Base-by-base conservation (phyloP, 2,113 vertebrate species). In the Dromaius novaehollandiae region DNA sequence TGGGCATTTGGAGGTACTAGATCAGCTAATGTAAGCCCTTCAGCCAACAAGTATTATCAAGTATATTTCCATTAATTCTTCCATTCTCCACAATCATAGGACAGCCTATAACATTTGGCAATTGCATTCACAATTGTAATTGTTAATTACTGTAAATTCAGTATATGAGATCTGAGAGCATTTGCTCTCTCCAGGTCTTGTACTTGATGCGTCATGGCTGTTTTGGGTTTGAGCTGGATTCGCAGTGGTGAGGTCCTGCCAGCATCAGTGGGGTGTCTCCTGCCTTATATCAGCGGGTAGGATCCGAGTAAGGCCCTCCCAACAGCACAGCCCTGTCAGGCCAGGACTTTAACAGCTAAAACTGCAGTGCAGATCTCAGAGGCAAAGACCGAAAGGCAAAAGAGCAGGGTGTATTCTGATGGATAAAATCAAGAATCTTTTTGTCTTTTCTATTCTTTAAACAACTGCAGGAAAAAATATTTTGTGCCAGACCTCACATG, bases 101-200 rank as follows among this genome's bases (percentile, higher is more conserved):
- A 68, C 48, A 74, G 94, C 34, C 73, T 80, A 20, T 74, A 94
- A 96, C 82, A 65, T 46, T 24, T 8, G 50, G 63, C 76, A 88
- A 83, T 85, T 93, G 46, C 89, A 86, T 82, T 93, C 93, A 60
- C 80, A 93, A 21, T 60, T 94, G 85, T 96, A 93, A 21, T 60
- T 94, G 85, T 96, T 95, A 96, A 97, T 97, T 96, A 95, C 83
- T 88, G 73, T 74, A 89, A 88, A 91, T 87, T 61, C 69, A 13
- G 58, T 51, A 19, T 88, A 46, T 78, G 83, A 90, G 93, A 89
- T 94, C 32, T 22, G 79, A 90, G 28, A 88, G 73, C 76, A 13
- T 58, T 96, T 86, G 36, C 44, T 84, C 32, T 73, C 66, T 66
- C 28, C 50, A 51, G 82, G 75, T 81, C 75, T 89, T 46, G 28